Base-by-base conservation (phyloP, 1,140 invertebrate species). In the Aphidius gifuensis region DNA sequence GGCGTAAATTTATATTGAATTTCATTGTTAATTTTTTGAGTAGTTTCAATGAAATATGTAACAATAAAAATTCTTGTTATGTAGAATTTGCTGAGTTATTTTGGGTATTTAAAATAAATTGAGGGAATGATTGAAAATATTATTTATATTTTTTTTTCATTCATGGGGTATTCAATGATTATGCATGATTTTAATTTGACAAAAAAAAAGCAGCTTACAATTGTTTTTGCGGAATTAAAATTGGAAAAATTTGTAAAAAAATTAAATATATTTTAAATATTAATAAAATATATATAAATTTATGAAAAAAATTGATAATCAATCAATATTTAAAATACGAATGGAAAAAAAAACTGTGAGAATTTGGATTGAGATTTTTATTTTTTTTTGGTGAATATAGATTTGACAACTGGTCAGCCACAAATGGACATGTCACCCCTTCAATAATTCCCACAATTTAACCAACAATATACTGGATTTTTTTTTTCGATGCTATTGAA, bases 401-500 rank as follows among this genome's bases (percentile, higher is more conserved):
- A 53, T 64, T 49, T 64, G 54, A 62, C 69, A 71, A 73, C 78
- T 74, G 79, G 79, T 78, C 79, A 80, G 78, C 76, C 75, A 69
- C 80, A 81, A 81, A 80, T 80, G 78, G 78, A 80, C 77, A 77
- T 73, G 74, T 81, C 77, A 80, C 76, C 74, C 76, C 77, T 66
- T 66, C 62, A 71, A 71, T 71, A 74, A 78, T 76, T 70, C 65
- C 71, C 72, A 50, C 71, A 73, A 76, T 75, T 75, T 74, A 64
- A 68, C 66, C 58, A 71, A 32, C 23, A 32, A 32, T 32, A 32
- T 32, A 32, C 71, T 70, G 69, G 63, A 58, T 66, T 65, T 56
- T 60, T 59, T 51, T 65, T 63, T 63, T 59, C 53, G 57, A 65
- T 43, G 51, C 57, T 50, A 61, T 7, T 57, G 42, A 39, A 44